Evolutionary conservation across 2,113 vertebrate genomes (phyloP), one percentile per base, ranked within the genome.

Genomic region (Xerus inauris): DNA sequence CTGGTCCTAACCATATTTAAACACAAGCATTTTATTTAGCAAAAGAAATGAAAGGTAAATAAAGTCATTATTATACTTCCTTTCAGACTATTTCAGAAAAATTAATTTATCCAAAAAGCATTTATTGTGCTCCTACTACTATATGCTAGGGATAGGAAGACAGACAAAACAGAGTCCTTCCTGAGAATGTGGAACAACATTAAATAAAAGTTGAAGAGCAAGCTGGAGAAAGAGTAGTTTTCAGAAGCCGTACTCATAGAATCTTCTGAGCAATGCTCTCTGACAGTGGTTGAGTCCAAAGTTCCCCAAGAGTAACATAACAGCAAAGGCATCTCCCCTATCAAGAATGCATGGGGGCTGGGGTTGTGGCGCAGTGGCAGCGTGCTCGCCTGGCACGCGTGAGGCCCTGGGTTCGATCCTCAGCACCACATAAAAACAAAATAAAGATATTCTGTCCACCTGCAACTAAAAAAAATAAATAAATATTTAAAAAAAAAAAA

Each of bases 1-100:
- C 0, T 5, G 38, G 11, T 6, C 47, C 45, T 89, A 14, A 91
- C 14, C 47, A 32, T 42, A 22, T 19, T 57, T 42, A 79, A 85
- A 83, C 38, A 28, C 10, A 22, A 86, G 40, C 5, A 3, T 30
- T 45, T 11, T 11, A 35, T 0, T 47, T 24, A 71, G 76, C 5
- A 57, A 84, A 75, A 32, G 51, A 93, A 71, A 69, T 10, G 72
- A 76, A 59, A 40, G 42, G 19, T 16, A 62, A 83, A 76, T 22
- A 54, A 91, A 94, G 81, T 47, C 91, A 47, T 77, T 22, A 38
- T 59, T 80, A 54, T n/a, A 47, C 30, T 90, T 89, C 71, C 72
- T 65, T 93, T 92, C 54, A 69, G 40, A 83, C 51, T 79, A 40
- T 86, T 82, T 81, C 30, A 82, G 95, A 49, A 93, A 96, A 76